Percentiles rank a stretch among this genome's conserved stretches.
Evolutionary conservation across 2,113 vertebrate species (phyloP).

Genomic region (Tragelaphus imberbis): DNA sequence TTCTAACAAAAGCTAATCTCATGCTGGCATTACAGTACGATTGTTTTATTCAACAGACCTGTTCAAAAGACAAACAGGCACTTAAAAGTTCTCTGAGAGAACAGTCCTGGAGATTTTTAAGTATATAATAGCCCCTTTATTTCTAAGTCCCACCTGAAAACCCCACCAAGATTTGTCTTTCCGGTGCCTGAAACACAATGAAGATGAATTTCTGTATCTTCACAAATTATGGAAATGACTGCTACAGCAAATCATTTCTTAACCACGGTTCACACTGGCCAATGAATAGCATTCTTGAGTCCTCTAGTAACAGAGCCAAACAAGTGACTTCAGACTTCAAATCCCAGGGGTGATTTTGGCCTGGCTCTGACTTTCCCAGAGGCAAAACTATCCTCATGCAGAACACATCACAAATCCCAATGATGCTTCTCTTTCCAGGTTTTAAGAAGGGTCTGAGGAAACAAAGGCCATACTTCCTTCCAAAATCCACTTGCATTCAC

Average conservation of each 20-base stretch:
- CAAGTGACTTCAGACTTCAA: slow-evolving; percentile 44
- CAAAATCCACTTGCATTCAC: not conserved
- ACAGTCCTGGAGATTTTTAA: not conserved
- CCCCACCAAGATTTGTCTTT: not conserved
- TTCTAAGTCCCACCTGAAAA: slow-evolving; percentile 20
- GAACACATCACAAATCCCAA: not conserved
- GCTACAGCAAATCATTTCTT: not conserved
- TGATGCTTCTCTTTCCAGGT: not conserved
- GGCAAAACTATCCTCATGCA: slow-evolving; percentile 30
- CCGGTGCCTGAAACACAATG: not conserved
- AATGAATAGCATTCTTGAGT: slow-evolving; percentile 7
- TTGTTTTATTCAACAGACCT: not conserved
- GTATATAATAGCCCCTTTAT: not conserved
- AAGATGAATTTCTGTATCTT: slow-evolving; percentile 8
- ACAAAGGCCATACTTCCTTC: not conserved
- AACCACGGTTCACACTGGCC: not conserved
- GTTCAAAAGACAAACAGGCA: not conserved
- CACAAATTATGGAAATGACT: slow-evolving; percentile 1
- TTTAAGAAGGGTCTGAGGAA: slow-evolving; percentile 4
- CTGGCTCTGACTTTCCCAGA: slow-evolving; percentile 20
- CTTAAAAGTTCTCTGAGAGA: not conserved
- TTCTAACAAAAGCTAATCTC: slow-evolving; percentile 41
- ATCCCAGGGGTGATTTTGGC: slow-evolving; percentile 18
- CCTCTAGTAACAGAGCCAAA: slow-evolving; percentile 35
- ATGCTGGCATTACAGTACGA: not conserved